phyloP scores from a whole-genome alignment of 2,113 vertebrate genomes.

The Atherinomorus stipes region DNA sequence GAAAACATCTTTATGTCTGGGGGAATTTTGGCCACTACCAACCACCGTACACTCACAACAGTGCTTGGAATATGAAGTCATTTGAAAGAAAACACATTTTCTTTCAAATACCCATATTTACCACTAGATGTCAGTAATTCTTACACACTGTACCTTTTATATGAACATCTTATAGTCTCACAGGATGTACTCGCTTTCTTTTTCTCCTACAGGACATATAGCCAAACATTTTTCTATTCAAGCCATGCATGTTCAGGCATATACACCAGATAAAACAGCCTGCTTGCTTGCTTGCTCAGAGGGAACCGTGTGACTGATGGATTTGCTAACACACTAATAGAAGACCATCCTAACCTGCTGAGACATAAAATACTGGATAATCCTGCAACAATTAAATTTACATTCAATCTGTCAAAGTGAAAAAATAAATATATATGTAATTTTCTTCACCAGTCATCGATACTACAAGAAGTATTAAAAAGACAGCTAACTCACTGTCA shows the following conservation, averaged over 20 bases:
- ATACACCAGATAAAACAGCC: background rate
- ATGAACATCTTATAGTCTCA: background rate
- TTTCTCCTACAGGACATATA: too few relatives aligned
- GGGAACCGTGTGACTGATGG: background rate
- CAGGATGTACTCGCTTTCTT: too few relatives aligned
- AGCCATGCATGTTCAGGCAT: too few relatives aligned
- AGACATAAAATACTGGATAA: background rate
- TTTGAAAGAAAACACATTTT: too few relatives aligned
- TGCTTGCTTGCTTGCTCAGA: background rate
- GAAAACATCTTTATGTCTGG: too few relatives aligned
- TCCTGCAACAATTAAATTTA: background rate
- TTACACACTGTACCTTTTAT: too few relatives aligned
- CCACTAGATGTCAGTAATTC: too few relatives aligned
- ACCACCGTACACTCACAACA: too few relatives aligned
- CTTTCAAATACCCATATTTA: too few relatives aligned
- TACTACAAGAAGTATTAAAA: background rate
- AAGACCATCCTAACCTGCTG: background rate
- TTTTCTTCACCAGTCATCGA: background rate
- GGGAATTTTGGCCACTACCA: too few relatives aligned
- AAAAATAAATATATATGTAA: background rate
- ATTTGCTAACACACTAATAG: background rate
- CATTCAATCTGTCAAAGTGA: background rate
- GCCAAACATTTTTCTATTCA: too few relatives aligned
- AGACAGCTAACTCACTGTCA: background rate
- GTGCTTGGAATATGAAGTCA: too few relatives aligned